A percentile compares a stretch with the other conserved stretches of the same genome.
Evolutionary conservation across 1,140 invertebrate genomes (phyloP).

Genomic region (Drosophila nigromelanica): DNA sequence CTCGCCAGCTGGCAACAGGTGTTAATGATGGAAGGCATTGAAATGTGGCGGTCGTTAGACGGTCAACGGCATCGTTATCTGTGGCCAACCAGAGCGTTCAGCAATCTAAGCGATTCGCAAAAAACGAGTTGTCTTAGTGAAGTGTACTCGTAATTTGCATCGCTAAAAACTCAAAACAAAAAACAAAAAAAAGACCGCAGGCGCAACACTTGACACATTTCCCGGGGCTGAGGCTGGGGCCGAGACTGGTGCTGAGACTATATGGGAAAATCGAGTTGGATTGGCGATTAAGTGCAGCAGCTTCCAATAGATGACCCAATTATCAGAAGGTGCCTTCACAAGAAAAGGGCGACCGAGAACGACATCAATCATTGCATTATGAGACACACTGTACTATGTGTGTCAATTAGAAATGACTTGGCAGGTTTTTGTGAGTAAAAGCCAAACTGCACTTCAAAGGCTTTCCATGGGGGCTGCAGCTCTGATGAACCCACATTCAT

Average conservation of each 20-base stretch:
- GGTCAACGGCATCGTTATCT: constrained; percentile 33
- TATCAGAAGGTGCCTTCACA: constrained; percentile 8
- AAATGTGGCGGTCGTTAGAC: constrained; percentile 23
- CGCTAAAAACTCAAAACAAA: constrained; percentile 37
- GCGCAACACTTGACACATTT: constrained; percentile 73
- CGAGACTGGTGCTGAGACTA: constrained; percentile 2
- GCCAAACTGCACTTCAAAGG: constrained; percentile 53
- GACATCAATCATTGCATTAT: constrained; percentile 73
- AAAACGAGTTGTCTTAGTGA: constrained; percentile 61
- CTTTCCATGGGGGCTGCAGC: constrained; percentile 21
- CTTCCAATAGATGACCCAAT: constrained; percentile 68
- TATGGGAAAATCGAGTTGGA: constrained; percentile 47
- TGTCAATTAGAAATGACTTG: constrained; percentile 73
- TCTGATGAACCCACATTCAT: constrained; percentile 51
- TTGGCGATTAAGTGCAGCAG: constrained; percentile 10
- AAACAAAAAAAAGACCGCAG: constrained; percentile 32
- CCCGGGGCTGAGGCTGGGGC: constrained; percentile 18
- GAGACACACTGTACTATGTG: constrained; percentile 56
- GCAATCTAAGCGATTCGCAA: constrained; percentile 44
- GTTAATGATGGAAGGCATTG: constrained; percentile 61
- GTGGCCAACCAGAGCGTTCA: constrained; percentile 46
- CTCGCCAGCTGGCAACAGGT: constrained; percentile 42
- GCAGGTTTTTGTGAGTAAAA: constrained; percentile 65
- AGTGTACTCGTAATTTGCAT: constrained; percentile 71
- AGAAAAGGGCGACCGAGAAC: constrained; percentile 51